Percentiles rank a stretch among this genome's conserved stretches.
These are phyloP conservation scores for Sinhomidia bicolor DNA, from an alignment of 2,888 invertebrate species.

Conservation along the genomic window DNA sequence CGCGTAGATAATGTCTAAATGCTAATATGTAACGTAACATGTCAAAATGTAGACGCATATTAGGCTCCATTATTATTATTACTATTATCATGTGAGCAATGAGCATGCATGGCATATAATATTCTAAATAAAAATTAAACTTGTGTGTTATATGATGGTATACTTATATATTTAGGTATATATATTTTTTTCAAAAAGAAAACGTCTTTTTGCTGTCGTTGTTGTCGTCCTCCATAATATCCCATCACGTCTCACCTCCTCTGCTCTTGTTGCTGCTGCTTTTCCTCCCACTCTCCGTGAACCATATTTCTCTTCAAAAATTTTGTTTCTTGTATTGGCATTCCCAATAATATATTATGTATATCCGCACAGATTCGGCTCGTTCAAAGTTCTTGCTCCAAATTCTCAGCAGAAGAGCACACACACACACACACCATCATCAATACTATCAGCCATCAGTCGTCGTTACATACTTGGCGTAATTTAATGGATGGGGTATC, in stretches of 20 bases:
- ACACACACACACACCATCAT: background rate
- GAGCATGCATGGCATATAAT: background rate
- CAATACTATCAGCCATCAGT: background rate
- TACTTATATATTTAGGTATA: background rate
- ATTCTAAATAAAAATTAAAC: no score
- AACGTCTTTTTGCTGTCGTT: conserved; percentile 35
- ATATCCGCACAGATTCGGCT: conserved; percentile 2
- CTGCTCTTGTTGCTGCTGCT: no score
- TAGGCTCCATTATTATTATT: background rate
- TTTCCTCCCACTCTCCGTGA: conserved; percentile 59
- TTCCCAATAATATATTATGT: no score
- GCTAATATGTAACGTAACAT: background rate
- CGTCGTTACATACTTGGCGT: background rate
- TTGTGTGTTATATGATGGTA: background rate
- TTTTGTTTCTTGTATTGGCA: no score
- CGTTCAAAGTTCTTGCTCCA: conserved; percentile 17
- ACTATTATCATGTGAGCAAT: no score
- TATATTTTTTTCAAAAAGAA: no score
- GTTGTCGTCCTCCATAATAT: conserved; percentile 21
- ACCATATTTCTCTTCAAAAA: background rate
- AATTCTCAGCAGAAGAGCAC: background rate
- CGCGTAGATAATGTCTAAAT: conserved; percentile 10
- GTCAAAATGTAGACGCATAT: background rate
- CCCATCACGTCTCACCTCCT: conserved; percentile 60
- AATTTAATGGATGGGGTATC: conserved; percentile 31